phyloP scores from a whole-genome alignment of 2,888 invertebrate genomes.

The Electrophaes corylata region DNA sequence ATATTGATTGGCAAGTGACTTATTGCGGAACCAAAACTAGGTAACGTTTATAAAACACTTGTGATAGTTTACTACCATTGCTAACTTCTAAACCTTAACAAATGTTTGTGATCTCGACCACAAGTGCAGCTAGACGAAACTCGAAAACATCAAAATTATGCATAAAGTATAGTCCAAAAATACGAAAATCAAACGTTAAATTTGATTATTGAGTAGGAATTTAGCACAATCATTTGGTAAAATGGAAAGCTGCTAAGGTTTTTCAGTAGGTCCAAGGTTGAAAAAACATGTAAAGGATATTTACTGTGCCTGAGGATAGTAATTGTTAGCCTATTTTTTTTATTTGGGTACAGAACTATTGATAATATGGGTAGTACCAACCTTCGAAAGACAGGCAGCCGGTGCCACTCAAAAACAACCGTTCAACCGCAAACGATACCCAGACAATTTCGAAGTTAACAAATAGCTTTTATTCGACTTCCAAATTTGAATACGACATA shows the following conservation, averaged over 20 bases:
- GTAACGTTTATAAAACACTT: background rate
- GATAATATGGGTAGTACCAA: background rate
- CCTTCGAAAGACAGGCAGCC: background rate
- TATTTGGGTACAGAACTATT: background rate
- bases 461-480: conserved; percentile 32
- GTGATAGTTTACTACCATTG: background rate
- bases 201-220: too few relatives aligned
- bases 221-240: too few relatives aligned
- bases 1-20: conserved; percentile 14
- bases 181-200: too few relatives aligned
- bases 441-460: conserved; percentile 40
- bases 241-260: too few relatives aligned
- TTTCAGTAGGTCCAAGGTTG: too few relatives aligned
- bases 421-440: conserved; percentile 11
- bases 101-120: too few relatives aligned
- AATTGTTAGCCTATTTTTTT: too few relatives aligned
- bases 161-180: too few relatives aligned
- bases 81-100: background rate
- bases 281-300: too few relatives aligned
- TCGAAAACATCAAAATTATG: too few relatives aligned
- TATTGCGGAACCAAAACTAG: conserved; percentile 3
- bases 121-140: too few relatives aligned
- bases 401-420: conserved; percentile 4
- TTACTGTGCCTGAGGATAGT: too few relatives aligned
- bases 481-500: conserved; percentile 38